A percentile compares a stretch with the other conserved stretches of the same genome.
Evolutionary conservation across 2,113 vertebrate genomes (phyloP).

Genomic region (Petroica traversi): DNA sequence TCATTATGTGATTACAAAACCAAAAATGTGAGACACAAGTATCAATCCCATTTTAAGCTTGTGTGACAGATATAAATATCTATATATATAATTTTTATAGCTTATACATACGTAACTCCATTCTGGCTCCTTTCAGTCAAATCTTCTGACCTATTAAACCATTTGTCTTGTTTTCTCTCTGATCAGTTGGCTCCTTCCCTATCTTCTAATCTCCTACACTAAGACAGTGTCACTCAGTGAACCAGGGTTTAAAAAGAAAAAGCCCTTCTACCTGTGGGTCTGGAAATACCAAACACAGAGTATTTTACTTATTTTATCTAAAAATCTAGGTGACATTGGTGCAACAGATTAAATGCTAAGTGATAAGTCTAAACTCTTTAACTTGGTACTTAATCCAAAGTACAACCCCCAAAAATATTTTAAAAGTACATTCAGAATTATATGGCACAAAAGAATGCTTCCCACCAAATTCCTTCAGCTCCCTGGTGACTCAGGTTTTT

Average conservation of each 20-base stretch:
- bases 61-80: not conserved
- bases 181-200: not conserved
- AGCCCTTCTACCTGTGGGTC: not conserved
- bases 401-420: not conserved
- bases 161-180: not conserved
- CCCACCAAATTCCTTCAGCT: not conserved
- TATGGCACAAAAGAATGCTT: not conserved
- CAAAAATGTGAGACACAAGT: not conserved
- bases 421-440: conserved; percentile 14
- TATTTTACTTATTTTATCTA: not conserved
- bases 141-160: not conserved
- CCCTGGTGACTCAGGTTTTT: not conserved
- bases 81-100: not conserved
- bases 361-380: not conserved
- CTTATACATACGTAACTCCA: not conserved
- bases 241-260: not conserved
- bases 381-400: not conserved
- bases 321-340: not conserved
- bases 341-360: not conserved
- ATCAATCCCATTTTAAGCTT: not conserved
- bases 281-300: not conserved
- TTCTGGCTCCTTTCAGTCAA: not conserved
- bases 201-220: not conserved
- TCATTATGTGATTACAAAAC: not conserved
- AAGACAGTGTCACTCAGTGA: not conserved